Percentiles rank a stretch among this genome's conserved stretches.
Evolutionary conservation across 2,113 vertebrate species (phyloP).

Genomic region (Phasianus colchicus): DNA sequence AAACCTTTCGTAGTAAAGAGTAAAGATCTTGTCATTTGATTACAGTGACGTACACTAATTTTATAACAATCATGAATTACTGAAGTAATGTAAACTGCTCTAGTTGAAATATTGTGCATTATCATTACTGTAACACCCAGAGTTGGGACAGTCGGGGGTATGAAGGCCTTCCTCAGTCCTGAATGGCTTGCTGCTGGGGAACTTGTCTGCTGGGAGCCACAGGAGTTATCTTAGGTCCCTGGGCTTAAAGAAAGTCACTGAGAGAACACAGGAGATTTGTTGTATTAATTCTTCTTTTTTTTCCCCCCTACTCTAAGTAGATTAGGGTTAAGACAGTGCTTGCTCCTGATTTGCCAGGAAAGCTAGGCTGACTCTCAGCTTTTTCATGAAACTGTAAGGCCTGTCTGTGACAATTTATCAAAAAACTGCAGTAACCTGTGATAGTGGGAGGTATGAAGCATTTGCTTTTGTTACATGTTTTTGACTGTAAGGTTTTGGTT

Average conservation of each 20-base stretch:
- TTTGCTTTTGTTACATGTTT: background rate
- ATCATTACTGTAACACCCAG: background rate
- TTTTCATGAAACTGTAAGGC: background rate
- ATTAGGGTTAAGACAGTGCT: conserved; percentile 12
- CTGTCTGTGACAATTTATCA: background rate
- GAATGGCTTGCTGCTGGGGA: background rate
- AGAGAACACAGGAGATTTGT: background rate
- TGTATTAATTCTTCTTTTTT: background rate
- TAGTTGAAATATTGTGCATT: background rate
- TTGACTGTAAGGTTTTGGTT: background rate
- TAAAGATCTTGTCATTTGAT: background rate
- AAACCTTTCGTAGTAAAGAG: background rate
- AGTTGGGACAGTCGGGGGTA: background rate
- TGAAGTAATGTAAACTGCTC: background rate
- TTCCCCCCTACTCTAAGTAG: background rate
- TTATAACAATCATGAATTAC: background rate
- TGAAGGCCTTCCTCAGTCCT: background rate
- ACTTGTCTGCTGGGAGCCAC: background rate
- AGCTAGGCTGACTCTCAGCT: background rate
- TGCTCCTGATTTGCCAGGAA: conserved; percentile 3
- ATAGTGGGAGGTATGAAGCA: background rate
- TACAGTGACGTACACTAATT: background rate
- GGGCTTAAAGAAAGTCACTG: background rate
- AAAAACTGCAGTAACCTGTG: background rate
- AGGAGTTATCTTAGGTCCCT: background rate